Conservation (phyloP, 2,797 vertebrate genomes). For the Zalophus californianus region DNA sequence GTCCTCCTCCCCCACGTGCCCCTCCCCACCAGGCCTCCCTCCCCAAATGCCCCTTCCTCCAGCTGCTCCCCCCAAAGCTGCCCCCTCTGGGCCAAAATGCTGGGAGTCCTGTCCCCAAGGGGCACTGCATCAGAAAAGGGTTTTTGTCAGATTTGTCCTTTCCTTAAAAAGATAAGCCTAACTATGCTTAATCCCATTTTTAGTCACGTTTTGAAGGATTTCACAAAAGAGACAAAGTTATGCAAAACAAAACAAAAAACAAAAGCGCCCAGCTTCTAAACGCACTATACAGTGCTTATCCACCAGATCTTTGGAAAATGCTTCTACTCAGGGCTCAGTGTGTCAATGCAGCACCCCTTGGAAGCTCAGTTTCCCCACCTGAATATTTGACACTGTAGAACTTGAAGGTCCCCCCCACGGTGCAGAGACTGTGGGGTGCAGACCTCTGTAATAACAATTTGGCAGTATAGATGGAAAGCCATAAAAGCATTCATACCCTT, state of each 20-base stretch:
- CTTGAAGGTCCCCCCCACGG: neutral
- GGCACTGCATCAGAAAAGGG: neutral
- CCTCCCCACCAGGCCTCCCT: neutral
- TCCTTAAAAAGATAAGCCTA: constrained; percentile 48
- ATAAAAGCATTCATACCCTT: constrained; percentile 19
- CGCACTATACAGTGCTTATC: neutral
- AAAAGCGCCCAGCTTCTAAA: neutral
- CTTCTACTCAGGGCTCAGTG: neutral
- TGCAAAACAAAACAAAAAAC: constrained; percentile 47
- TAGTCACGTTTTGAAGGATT: constrained; percentile 43
- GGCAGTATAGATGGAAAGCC: constrained; percentile 52
- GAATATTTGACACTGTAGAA: neutral
- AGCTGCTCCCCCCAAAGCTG: too few species aligned
- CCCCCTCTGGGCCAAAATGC: neutral
- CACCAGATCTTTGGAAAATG: neutral
- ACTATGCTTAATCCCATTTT: neutral
- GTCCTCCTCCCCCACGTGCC: neutral
- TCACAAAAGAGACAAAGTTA: constrained; percentile 39
- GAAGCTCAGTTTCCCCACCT: neutral
- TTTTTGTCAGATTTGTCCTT: neutral
- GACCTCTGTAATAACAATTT: constrained; percentile 28
- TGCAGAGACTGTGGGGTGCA: constrained; percentile 18
- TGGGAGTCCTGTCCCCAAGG: neutral
- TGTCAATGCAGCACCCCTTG: neutral
- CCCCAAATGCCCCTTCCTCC: neutral